phyloP scores from a whole-genome alignment of 2,113 vertebrate genomes.

The Microtus richardsoni region DNA sequence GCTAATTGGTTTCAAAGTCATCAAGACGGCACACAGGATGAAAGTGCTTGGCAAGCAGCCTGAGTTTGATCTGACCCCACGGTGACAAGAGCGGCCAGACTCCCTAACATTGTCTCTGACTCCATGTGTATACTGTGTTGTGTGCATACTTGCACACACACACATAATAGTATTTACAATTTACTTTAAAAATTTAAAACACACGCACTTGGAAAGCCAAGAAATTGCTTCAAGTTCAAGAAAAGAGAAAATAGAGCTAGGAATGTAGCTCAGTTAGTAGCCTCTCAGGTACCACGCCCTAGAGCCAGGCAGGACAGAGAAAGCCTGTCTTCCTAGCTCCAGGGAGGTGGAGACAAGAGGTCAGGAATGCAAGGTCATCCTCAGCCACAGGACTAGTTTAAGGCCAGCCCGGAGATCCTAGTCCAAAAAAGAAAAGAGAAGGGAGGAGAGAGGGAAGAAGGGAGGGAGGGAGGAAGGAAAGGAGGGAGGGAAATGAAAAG shows the following conservation, averaged over 20 bases:
- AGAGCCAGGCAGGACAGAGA: background rate
- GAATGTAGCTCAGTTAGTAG: background rate
- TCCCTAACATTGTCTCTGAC: background rate
- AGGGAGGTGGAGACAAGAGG: background rate
- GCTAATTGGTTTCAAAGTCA: background rate
- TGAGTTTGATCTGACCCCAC: background rate
- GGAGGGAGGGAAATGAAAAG: too few species aligned
- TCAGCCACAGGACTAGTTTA: background rate
- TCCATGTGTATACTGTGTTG: background rate
- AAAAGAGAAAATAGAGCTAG: background rate
- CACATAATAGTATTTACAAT: background rate
- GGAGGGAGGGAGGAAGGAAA: background rate
- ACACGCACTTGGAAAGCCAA: background rate
- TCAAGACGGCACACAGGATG: background rate
- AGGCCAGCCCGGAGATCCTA: background rate
- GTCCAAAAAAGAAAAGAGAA: background rate
- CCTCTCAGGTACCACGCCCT: background rate
- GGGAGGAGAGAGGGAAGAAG: accelerated
- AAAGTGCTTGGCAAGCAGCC: too few species aligned
- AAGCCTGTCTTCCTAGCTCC: background rate
- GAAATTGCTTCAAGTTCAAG: background rate
- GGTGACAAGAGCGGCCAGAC: background rate
- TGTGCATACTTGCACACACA: background rate
- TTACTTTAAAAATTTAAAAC: background rate
- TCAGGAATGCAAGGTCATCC: background rate